These are phyloP conservation scores for Tragelaphus scriptus DNA, from an alignment of 2,113 vertebrate genomes.

Conservation along the genomic window DNA sequence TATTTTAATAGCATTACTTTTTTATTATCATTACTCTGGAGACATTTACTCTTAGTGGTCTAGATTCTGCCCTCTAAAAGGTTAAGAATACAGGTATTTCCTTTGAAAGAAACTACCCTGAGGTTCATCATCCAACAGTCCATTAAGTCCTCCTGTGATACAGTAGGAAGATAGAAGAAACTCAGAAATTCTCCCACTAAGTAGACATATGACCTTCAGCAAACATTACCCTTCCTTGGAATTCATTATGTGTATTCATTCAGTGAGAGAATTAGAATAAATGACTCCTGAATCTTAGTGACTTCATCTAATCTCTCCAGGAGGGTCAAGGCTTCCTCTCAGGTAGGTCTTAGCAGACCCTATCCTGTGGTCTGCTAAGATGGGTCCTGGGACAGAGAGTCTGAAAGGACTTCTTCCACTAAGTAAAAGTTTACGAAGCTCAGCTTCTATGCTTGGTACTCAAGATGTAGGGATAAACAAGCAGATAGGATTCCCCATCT, in stretches of 20 bases:
- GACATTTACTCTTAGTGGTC: neutral
- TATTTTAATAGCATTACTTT: neutral
- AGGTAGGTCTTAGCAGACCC: neutral
- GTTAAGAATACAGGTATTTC: neutral
- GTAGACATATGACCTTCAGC: neutral
- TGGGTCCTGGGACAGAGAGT: neutral
- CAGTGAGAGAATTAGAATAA: neutral
- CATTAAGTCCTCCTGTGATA: neutral
- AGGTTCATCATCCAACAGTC: neutral
- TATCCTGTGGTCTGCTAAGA: neutral
- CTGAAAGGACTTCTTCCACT: neutral
- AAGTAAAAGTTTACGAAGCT: neutral
- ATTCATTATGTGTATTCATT: neutral
- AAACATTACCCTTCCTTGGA: neutral
- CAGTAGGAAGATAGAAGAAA: neutral
- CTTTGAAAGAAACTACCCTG: neutral
- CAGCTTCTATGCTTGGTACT: neutral
- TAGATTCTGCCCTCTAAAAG: neutral
- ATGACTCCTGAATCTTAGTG: neutral
- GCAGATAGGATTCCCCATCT: neutral
- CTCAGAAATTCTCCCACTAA: neutral
- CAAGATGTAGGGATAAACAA: neutral
- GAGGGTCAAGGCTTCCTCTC: neutral
- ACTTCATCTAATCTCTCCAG: neutral
- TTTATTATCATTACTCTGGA: neutral